These are phyloP conservation scores for Benitochromis conjunctus DNA, from an alignment of 2,113 vertebrate genomes.

Conservation along the genomic window DNA sequence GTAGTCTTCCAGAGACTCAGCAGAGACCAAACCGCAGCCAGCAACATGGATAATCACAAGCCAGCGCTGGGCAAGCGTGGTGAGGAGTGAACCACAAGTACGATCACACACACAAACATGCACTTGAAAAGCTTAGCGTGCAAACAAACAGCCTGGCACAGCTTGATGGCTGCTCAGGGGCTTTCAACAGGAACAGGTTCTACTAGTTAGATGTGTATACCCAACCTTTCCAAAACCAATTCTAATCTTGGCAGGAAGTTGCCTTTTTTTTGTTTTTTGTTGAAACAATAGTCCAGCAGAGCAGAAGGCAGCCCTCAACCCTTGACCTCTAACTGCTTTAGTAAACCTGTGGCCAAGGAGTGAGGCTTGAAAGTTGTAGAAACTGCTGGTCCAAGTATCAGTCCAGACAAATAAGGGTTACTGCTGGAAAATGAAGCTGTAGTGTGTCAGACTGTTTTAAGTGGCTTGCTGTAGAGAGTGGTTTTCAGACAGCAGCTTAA, in stretches of 20 bases:
- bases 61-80: constrained; percentile 31
- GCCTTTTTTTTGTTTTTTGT: neutral
- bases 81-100: constrained; percentile 35
- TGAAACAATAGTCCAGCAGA: neutral
- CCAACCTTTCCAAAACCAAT: neutral
- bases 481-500: constrained; percentile 23
- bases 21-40: constrained; percentile 29
- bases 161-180: neutral
- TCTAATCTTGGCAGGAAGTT: neutral
- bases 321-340: neutral
- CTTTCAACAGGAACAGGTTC: constrained; percentile 7
- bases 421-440: neutral
- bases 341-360: neutral
- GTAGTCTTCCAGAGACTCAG: constrained; percentile 9
- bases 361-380: neutral
- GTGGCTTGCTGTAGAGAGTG: constrained; percentile 2
- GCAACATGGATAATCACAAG: constrained; percentile 41
- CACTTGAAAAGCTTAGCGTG: constrained; percentile 12
- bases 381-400: neutral
- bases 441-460: neutral
- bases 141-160: constrained; percentile 38
- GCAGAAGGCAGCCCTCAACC: neutral
- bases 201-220: neutral
- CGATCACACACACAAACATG: neutral
- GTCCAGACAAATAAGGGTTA: neutral